Percentiles rank a stretch among this genome's conserved stretches.
Conservation (phyloP, 2,888 invertebrate species). For the Lordiphosa fenestrarum region DNA sequence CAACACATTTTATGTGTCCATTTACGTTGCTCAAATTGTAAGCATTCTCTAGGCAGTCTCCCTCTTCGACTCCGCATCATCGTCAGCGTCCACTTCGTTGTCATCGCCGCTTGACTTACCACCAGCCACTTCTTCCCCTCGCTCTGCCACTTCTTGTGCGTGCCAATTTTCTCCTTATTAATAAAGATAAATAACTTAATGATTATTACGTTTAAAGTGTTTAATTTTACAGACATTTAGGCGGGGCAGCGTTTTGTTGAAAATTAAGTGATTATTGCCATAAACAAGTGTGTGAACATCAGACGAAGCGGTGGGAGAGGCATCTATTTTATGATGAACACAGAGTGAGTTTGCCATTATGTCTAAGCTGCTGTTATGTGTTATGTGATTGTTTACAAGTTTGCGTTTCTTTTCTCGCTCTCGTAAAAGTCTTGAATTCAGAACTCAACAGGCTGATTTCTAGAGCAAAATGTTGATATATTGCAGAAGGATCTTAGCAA, state of each 20-base stretch:
- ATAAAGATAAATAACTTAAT: conserved; percentile 76
- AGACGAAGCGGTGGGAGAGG: too few relatives aligned
- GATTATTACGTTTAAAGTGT: conserved; percentile 72
- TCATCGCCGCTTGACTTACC: conserved; percentile 15
- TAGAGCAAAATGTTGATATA: too few relatives aligned
- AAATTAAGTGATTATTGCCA: conserved; percentile 30
- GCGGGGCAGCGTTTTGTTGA: conserved; percentile 29
- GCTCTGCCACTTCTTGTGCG: conserved; percentile 58
- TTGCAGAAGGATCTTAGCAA: too few relatives aligned
- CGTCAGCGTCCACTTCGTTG: conserved; percentile 23
- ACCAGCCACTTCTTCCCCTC: too few relatives aligned
- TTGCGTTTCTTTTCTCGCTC: too few relatives aligned
- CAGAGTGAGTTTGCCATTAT: too few relatives aligned
- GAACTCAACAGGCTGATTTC: too few relatives aligned
- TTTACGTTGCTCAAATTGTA: conserved; percentile 69
- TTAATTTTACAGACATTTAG: conserved; percentile 62
- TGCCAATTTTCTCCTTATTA: conserved; percentile 72
- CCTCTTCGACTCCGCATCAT: conserved; percentile 17
- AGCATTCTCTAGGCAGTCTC: conserved; percentile 58
- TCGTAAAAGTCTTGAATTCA: too few relatives aligned
- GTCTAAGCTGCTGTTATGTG: too few relatives aligned
- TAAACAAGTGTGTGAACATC: too few relatives aligned
- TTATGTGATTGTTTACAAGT: too few relatives aligned
- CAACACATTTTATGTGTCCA: conserved; percentile 70
- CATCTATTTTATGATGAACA: too few relatives aligned